Evolutionary conservation across 2,113 vertebrate species (phyloP).

Genomic region (Aphelocoma coerulescens): DNA sequence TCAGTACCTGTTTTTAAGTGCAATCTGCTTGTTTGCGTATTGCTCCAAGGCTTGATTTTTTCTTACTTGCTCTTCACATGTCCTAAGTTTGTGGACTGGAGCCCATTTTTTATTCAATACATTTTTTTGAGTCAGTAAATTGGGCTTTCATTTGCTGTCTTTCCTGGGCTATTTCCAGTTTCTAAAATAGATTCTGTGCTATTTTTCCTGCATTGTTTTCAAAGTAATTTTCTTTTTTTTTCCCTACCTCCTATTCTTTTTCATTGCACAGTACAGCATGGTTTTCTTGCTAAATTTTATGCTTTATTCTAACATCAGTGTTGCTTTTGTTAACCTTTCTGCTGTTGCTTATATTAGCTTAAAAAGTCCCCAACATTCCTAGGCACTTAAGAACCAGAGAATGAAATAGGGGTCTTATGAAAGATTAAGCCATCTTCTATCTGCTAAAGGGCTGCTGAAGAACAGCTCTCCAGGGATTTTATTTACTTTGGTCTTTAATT

Average conservation of each 20-base stretch:
- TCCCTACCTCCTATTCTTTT: neutral
- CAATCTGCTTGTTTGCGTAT: neutral
- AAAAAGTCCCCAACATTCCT: neutral
- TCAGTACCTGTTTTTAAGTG: neutral
- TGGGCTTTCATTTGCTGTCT: neutral
- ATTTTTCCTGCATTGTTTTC: conserved; percentile 28
- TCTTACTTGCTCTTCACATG: neutral
- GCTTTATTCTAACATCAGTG: neutral
- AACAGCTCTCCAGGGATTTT: neutral
- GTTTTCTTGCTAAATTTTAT: neutral
- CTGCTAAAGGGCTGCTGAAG: neutral
- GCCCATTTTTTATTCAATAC: neutral
- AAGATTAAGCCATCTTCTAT: neutral
- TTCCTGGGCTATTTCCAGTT: neutral
- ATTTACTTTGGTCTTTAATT: neutral
- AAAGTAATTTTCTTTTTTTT: neutral
- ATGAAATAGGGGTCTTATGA: neutral
- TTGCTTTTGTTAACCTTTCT: neutral
- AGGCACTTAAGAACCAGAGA: neutral
- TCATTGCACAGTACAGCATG: neutral
- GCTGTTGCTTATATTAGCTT: neutral
- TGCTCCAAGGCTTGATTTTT: neutral
- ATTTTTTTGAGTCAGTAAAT: neutral
- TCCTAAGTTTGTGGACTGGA: neutral
- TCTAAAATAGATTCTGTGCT: neutral